Percentiles rank a stretch among this genome's conserved stretches.
phyloP scores from a whole-genome alignment of 2,888 invertebrate genomes.

The Mesorhabditis belari region DNA sequence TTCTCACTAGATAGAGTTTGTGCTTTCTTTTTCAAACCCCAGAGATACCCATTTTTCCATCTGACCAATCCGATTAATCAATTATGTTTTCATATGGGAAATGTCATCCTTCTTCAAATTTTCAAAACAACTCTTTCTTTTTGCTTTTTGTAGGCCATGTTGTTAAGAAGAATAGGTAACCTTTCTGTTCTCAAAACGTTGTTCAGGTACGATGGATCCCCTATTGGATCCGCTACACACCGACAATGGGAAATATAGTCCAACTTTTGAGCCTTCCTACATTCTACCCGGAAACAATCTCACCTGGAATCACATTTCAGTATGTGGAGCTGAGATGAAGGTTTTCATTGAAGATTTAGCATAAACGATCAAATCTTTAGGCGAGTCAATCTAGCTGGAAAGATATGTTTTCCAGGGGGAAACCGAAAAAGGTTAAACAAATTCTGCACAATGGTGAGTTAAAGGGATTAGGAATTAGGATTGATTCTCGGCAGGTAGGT shows the following conservation, averaged over 20 bases:
- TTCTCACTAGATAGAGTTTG: no score
- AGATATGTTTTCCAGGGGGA: slow-evolving; percentile 4
- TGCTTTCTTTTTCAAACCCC: no score
- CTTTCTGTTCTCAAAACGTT: no score
- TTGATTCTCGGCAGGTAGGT: neutral
- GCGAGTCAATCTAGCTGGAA: slow-evolving; percentile 8
- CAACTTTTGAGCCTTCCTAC: neutral
- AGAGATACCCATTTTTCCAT: no score
- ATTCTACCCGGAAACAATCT: neutral
- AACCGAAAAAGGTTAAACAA: slow-evolving; percentile 18
- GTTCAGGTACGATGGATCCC: no score
- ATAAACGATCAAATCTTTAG: neutral
- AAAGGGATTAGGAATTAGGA: no score
- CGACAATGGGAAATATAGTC: neutral
- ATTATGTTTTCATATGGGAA: no score
- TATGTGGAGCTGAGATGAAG: neutral
- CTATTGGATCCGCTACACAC: neutral
- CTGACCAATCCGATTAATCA: no score
- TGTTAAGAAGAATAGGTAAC: no score
- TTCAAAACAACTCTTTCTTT: no score
- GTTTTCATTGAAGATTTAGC: neutral
- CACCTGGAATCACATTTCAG: neutral
- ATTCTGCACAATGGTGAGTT: slow-evolving; percentile 27
- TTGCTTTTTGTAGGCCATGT: no score
- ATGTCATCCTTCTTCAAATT: no score